phyloP scores from a whole-genome alignment of 2,888 invertebrate genomes.

The Pseudococcus viburni region DNA sequence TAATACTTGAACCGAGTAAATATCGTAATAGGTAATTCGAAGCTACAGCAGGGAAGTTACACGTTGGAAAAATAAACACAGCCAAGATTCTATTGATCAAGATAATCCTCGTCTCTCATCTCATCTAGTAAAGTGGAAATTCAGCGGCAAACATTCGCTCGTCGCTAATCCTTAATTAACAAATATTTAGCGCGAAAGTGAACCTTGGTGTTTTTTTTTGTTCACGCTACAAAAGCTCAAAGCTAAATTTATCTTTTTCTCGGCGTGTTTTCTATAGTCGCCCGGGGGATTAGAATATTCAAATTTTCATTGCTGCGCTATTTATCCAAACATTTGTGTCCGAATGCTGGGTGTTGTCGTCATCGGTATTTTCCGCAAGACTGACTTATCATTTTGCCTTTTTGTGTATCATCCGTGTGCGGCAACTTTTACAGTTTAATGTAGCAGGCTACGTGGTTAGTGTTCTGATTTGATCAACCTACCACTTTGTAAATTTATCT shows the following conservation, averaged over 20 bases:
- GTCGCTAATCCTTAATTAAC: constrained; percentile 46
- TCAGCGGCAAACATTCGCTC: constrained; percentile 13
- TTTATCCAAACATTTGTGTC: constrained; percentile 56
- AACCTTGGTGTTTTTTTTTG: not conserved
- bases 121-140: constrained; percentile 21
- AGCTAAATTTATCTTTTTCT: constrained; percentile 34
- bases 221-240: constrained; percentile 3
- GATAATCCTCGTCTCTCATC: constrained; percentile 17
- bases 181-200: constrained; percentile 41
- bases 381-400: constrained; percentile 52
- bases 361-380: constrained; percentile 45
- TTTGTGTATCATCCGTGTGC: constrained; percentile 43
- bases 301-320: constrained; percentile 45
- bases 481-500: constrained; percentile 55
- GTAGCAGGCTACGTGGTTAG: constrained; percentile 54
- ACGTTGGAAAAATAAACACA: constrained; percentile 21
- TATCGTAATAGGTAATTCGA: constrained; percentile 42
- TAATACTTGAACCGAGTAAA: not conserved
- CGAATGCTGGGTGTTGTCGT: constrained; percentile 34
- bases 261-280: constrained; percentile 1
- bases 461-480: constrained; percentile 62
- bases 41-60: not conserved
- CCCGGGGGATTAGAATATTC: constrained; percentile 42
- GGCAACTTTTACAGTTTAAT: constrained; percentile 60
- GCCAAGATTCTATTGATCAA: constrained; percentile 33